Conservation (phyloP, 2,888 invertebrate genomes). For the Cacoxenus indagator region DNA sequence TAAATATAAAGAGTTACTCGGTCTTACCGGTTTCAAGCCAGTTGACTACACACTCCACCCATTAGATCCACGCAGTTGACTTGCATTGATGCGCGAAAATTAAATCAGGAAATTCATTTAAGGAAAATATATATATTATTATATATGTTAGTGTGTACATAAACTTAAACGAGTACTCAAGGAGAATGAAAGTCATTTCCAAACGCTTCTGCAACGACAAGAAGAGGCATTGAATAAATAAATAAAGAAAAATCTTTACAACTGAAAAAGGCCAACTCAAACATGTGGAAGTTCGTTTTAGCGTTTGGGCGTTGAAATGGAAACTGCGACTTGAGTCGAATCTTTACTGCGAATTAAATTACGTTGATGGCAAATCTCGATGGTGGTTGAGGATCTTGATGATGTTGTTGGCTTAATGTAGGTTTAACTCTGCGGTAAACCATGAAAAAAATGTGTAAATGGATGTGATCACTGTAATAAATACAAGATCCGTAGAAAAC, state of each 20-base stretch:
- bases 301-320: conserved; percentile 10
- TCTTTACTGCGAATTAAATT: neutral
- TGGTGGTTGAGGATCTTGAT: neutral
- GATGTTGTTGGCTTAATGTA: too few species aligned
- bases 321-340: neutral
- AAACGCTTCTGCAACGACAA: neutral
- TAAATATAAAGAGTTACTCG: too few species aligned
- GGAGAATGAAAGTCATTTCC: conserved; percentile 17
- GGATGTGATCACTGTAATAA: too few species aligned
- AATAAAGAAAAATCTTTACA: neutral
- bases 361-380: neutral
- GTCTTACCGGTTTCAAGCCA: neutral
- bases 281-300: conserved; percentile 2
- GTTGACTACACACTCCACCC: neutral
- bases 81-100: neutral
- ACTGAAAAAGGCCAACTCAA: neutral
- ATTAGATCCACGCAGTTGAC: neutral
- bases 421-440: too few species aligned
- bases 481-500: too few species aligned
- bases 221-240: neutral
- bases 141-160: too few species aligned
- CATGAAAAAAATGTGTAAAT: too few species aligned
- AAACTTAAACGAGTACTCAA: neutral
- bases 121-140: neutral
- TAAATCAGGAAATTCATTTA: conserved; percentile 2